Evolutionary conservation across 92 coral and sea anemone genomes (phyloP).

Genomic region (Micromussa lordhowensis): DNA sequence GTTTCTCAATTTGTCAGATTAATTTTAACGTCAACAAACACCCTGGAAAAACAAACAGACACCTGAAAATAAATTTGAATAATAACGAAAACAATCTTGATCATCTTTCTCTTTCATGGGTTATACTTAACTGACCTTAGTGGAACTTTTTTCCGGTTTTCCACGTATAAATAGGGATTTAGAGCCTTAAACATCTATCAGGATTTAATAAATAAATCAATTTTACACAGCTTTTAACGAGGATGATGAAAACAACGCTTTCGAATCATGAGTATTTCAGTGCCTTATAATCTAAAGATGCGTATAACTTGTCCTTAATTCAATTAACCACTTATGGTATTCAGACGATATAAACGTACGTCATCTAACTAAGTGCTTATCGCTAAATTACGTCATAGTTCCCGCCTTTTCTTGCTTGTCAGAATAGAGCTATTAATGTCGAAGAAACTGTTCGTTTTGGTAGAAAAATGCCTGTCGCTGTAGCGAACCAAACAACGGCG

Average conservation of each 20-base stretch:
- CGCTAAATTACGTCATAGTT: background rate
- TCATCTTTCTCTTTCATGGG: background rate
- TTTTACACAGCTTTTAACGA: too few relatives aligned
- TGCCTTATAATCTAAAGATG: too few relatives aligned
- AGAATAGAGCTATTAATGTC: background rate
- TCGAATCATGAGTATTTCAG: too few relatives aligned
- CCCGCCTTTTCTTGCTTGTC: background rate
- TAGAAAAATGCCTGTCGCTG: background rate
- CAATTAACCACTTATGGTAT: too few relatives aligned
- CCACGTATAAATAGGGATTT: too few relatives aligned
- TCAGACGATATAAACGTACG: background rate
- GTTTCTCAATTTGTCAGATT: background rate
- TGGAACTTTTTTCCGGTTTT: too few relatives aligned
- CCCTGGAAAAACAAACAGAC: background rate
- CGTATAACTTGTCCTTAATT: too few relatives aligned
- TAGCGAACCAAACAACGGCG: background rate
- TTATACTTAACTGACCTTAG: background rate
- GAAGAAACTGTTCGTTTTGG: background rate
- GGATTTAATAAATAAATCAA: too few relatives aligned
- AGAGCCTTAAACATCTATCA: too few relatives aligned
- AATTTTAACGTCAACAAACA: background rate
- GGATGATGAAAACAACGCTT: too few relatives aligned
- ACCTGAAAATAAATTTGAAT: background rate
- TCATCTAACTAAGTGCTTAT: background rate
- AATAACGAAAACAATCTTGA: background rate